Conservation (phyloP, 1,140 invertebrate species). For the Lepidurus arcticus region DNA sequence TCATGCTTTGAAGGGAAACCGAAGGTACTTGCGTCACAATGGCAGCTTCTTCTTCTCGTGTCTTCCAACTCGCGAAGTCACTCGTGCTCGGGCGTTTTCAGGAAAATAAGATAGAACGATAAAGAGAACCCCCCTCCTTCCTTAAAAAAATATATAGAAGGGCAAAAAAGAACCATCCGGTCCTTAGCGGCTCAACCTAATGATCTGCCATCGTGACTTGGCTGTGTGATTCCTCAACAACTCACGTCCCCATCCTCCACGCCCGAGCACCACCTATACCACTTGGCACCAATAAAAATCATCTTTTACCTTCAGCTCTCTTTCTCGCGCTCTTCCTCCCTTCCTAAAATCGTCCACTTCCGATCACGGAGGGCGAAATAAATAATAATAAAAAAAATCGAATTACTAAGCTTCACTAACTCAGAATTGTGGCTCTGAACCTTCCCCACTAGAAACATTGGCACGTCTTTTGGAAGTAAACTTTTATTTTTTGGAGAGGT, state of each 20-base stretch:
- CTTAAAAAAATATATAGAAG: neutral
- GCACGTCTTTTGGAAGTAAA: neutral
- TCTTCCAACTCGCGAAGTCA: neutral
- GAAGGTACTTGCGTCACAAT: conserved; percentile 2
- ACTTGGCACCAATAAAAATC: conserved; percentile 7
- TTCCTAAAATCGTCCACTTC: neutral
- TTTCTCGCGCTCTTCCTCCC: neutral
- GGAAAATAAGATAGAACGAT: neutral
- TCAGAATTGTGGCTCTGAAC: too few relatives aligned
- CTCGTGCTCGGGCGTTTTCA: neutral
- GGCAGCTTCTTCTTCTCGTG: neutral
- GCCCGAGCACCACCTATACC: neutral
- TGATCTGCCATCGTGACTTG: conserved; percentile 21
- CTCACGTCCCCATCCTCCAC: neutral
- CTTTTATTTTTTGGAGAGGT: neutral
- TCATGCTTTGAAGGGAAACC: neutral
- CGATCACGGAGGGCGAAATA: neutral
- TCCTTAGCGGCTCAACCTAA: conserved; percentile 10
- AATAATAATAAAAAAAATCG: neutral
- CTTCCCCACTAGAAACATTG: neutral
- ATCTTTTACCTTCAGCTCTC: neutral
- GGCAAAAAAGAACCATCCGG: conserved; percentile 9
- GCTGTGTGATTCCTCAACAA: conserved; percentile 6
- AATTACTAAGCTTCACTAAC: neutral
- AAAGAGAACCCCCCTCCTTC: neutral